Percentiles rank a stretch among this genome's conserved stretches.
Evolutionary conservation across 2,113 vertebrate genomes (phyloP).

Genomic region (Anoplopoma fimbria): DNA sequence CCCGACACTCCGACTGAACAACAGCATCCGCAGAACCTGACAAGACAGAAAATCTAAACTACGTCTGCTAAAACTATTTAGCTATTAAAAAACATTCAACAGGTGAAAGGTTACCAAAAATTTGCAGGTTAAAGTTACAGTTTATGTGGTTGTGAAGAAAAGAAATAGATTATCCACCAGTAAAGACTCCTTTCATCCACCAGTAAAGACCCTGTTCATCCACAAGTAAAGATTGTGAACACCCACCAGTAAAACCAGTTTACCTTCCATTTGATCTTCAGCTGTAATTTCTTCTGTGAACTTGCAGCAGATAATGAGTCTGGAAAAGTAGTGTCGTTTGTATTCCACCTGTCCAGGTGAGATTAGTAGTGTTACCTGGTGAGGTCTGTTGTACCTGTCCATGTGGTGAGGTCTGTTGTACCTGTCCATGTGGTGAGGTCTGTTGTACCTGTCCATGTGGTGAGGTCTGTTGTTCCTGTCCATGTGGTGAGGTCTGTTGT

Average conservation of each 20-base stretch:
- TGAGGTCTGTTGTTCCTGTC: too few species aligned
- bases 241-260: conserved; percentile 4
- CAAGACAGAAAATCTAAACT: background rate
- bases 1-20: conserved; percentile 57
- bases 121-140: too few species aligned
- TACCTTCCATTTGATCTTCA: conserved; percentile 31
- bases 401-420: background rate
- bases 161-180: background rate
- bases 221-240: background rate
- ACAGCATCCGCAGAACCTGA: conserved; percentile 13
- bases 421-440: background rate
- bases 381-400: background rate
- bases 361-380: too few species aligned
- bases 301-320: background rate
- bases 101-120: background rate
- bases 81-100: background rate
- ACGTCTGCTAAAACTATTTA: background rate
- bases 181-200: background rate
- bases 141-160: background rate
- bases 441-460: background rate
- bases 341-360: too few species aligned
- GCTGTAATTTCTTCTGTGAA: background rate
- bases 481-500: background rate
- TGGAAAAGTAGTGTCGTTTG: too few species aligned
- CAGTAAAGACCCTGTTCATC: background rate